phyloP scores from a whole-genome alignment of 2,888 invertebrate species.

The Pachymerium ferrugineum region DNA sequence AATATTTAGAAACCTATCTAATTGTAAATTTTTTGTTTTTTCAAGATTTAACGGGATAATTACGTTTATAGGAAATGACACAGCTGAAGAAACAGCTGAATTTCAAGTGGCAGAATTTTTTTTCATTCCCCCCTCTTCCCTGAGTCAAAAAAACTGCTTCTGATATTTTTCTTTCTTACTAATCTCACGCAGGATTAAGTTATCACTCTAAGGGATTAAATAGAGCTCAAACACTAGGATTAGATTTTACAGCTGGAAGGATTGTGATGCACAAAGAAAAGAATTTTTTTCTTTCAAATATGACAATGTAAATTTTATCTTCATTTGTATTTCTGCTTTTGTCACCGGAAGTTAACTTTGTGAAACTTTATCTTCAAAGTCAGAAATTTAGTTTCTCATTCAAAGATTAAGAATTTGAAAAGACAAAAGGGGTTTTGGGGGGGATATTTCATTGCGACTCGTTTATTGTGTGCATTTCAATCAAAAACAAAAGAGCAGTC shows the following conservation, averaged over 20 bases:
- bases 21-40: too few relatives aligned
- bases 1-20: too few relatives aligned
- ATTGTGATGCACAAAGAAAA: background rate
- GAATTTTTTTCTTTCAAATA: too few relatives aligned
- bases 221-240: background rate
- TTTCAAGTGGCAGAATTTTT: background rate
- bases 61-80: background rate
- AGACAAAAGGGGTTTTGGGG: background rate
- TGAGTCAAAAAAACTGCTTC: background rate
- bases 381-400: too few relatives aligned
- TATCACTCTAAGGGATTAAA: conserved; percentile 3
- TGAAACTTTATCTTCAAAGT: too few relatives aligned
- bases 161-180: background rate
- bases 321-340: too few relatives aligned
- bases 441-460: background rate
- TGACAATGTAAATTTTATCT: too few relatives aligned
- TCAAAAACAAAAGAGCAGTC: background rate
- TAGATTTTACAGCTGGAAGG: background rate
- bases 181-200: background rate
- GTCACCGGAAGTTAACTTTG: too few relatives aligned
- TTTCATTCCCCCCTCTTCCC: background rate
- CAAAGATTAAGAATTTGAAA: background rate
- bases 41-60: background rate
- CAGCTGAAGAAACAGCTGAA: background rate
- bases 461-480: background rate